Conservation (phyloP, 2,797 vertebrate genomes). For the Propithecus deckenii region DNA sequence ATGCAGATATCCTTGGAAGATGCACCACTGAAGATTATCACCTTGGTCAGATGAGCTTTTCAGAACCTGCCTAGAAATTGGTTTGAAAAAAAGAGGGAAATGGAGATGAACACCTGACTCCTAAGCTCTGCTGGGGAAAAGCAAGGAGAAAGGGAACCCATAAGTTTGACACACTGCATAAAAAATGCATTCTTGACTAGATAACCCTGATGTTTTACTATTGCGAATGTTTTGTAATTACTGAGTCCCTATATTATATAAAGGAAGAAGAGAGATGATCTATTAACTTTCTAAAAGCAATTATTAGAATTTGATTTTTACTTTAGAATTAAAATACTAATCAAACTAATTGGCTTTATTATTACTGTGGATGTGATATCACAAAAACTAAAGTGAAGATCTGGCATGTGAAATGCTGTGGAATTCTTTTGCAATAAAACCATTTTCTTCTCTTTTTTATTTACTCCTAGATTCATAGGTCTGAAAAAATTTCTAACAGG, state of each 20-base stretch:
- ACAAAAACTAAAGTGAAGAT: background rate
- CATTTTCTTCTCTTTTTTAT: background rate
- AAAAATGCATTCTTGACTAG: background rate
- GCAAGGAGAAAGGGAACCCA: background rate
- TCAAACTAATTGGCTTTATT: background rate
- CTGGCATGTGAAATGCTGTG: background rate
- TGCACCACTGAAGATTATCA: background rate
- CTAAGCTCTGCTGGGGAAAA: background rate
- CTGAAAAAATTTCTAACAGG: background rate
- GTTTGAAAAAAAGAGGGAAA: background rate
- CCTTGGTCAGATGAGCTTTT: background rate
- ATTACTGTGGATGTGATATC: background rate
- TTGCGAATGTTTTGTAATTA: background rate
- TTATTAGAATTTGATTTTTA: background rate
- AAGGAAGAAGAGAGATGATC: background rate
- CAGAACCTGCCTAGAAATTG: background rate
- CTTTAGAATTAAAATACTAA: conserved; percentile 24
- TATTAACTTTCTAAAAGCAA: background rate
- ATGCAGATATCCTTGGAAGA: background rate
- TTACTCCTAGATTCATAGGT: background rate
- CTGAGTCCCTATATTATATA: background rate
- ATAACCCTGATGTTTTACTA: background rate
- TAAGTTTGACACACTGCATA: background rate
- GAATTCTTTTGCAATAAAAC: background rate
- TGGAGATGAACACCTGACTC: background rate